Evolutionary conservation across 2,888 invertebrate genomes (phyloP).

Genomic region (Agriopis marginaria): DNA sequence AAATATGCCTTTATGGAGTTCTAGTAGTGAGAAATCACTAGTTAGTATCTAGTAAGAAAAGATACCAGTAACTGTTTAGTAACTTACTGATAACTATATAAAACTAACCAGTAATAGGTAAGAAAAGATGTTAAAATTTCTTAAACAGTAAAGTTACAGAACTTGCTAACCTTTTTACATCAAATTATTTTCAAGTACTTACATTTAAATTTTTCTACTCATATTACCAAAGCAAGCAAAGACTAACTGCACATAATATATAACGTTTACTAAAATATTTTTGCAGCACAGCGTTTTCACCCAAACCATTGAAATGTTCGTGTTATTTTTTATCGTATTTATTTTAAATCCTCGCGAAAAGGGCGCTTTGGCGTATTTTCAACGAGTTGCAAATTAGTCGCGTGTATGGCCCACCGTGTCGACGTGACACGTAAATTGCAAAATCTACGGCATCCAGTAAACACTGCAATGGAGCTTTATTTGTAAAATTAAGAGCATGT

Average conservation of each 20-base stretch:
- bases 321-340: constrained; percentile 21
- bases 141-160: neutral
- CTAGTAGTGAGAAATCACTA: too few species aligned
- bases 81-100: too few species aligned
- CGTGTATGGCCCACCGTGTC: constrained; percentile 35
- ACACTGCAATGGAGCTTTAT: constrained; percentile 20
- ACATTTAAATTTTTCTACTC: neutral
- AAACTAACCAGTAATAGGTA: too few species aligned
- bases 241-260: neutral
- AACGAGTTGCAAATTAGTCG: constrained; percentile 40
- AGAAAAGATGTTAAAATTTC: too few species aligned
- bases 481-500: neutral
- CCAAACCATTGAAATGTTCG: constrained; percentile 6
- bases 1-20: too few species aligned
- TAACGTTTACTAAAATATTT: neutral
- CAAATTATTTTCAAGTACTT: neutral
- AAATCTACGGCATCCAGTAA: constrained; percentile 24
- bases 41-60: too few species aligned
- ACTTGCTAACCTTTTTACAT: neutral
- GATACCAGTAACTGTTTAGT: too few species aligned
- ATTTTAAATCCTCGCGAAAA: constrained; percentile 31
- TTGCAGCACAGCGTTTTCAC: neutral
- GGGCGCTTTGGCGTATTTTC: constrained; percentile 20
- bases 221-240: constrained; percentile 1
- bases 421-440: constrained; percentile 38